Evolutionary conservation across 1,140 invertebrate genomes (phyloP), one percentile per base, ranked within the genome.

Genomic region (Helicoverpa armigera): DNA sequence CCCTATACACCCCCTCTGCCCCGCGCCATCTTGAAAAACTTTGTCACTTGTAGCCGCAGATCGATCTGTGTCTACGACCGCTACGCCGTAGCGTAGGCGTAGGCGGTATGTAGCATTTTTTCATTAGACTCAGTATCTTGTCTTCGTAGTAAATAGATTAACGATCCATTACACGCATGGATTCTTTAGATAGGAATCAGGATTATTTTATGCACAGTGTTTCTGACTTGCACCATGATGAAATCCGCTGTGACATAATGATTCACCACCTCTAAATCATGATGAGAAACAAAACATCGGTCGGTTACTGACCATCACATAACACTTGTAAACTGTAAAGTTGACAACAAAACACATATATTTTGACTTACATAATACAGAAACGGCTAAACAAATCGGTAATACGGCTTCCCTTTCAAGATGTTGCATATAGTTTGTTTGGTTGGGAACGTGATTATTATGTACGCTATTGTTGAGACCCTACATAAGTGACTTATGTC

Each of bases 21-120:
- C 72, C 63, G 85, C 93, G 93, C 93, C 93, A 94, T 94, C 93
- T 94, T 94, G 93, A 92, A 94, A 94, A 94, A 93, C 90, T 94
- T 94, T 94, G 91, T 94, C 92, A 93, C 88, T 94, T 91, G 90
- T 94, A 92, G 88, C 90, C 93, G 80, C 93, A 94, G 90, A 94
- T 94, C 93, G 93, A 94, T 94, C 88, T 91, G 90, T 92, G 89
- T 92, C 93, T 93, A 93, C 92, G 90, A 81, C 74, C 83, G 56
- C 88, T 90, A 90, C 87, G 90, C 23, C 89, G 92, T 92, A 92
- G 90, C 82, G 78, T 35, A 61, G 79, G 84, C 83, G 88, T 91
- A 89, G 89, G 85, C 83, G 84, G 29, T 2, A 65, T 14, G 67
- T 70, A 70, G 67, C 48, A 70, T 70, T 70, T 70, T 70, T 54